These are phyloP conservation scores for Glomeris maerens DNA, from an alignment of 1,140 invertebrate genomes.

Conservation along the genomic window DNA sequence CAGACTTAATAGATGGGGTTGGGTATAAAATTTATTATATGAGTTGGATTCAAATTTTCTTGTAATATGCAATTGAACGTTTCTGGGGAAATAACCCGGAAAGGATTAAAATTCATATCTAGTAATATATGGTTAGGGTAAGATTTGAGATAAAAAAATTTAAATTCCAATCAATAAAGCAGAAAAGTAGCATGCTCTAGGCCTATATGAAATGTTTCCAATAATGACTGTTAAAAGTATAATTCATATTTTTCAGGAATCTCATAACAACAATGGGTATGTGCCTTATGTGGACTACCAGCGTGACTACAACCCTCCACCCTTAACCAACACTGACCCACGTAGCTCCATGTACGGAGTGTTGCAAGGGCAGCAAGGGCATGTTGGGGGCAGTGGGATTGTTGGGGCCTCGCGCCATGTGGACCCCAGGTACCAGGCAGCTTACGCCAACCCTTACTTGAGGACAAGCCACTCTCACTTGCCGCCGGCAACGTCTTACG, in stretches of 20 bases:
- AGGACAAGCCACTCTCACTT: slow-evolving; percentile 39
- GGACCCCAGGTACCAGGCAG: slow-evolving; percentile 70
- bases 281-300: slow-evolving; percentile 75
- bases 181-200: too few relatives aligned
- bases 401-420: too few relatives aligned
- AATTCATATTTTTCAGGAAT: slow-evolving; percentile 38
- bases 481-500: slow-evolving; percentile 28
- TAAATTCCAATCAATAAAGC: too few relatives aligned
- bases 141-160: too few relatives aligned
- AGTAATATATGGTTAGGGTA: too few relatives aligned
- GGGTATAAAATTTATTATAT: too few relatives aligned
- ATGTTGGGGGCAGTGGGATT: slow-evolving; percentile 37
- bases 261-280: slow-evolving; percentile 73
- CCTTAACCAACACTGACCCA: slow-evolving; percentile 34
- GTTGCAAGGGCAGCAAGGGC: background rate
- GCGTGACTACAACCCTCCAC: slow-evolving; percentile 65
- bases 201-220: too few relatives aligned
- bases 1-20: too few relatives aligned
- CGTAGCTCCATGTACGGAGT: slow-evolving; percentile 20
- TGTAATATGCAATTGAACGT: too few relatives aligned
- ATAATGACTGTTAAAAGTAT: background rate
- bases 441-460: slow-evolving; percentile 75
- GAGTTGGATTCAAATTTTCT: too few relatives aligned
- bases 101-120: too few relatives aligned
- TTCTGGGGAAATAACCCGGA: too few relatives aligned